A percentile compares a stretch with the other conserved stretches of the same genome.
phyloP scores from a whole-genome alignment of 2,888 invertebrate genomes.

The Lasius platythorax region DNA sequence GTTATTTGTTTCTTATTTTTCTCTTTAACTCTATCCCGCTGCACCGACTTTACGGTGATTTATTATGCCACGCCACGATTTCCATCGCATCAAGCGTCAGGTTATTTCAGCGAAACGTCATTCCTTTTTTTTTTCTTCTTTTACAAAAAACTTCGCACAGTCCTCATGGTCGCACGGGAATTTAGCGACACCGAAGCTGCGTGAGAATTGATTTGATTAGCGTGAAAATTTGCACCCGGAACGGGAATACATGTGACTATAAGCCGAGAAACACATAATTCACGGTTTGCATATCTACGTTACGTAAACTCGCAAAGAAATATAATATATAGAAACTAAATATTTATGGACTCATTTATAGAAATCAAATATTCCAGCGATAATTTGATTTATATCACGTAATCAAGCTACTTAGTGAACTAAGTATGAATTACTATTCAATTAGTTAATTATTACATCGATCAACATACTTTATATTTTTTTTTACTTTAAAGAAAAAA shows the following conservation, averaged over 20 bases:
- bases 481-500: background rate
- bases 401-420: background rate
- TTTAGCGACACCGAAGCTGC: conserved; percentile 53
- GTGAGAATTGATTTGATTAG: conserved; percentile 49
- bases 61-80: background rate
- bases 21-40: background rate
- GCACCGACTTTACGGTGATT: background rate
- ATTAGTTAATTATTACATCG: background rate
- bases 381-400: background rate
- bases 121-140: conserved; percentile 4
- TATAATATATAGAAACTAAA: background rate
- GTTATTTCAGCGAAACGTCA: background rate
- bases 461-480: background rate
- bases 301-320: background rate
- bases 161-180: conserved; percentile 27
- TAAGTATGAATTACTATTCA: background rate
- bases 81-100: background rate
- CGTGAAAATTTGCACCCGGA: conserved; percentile 23
- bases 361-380: background rate
- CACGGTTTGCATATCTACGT: background rate
- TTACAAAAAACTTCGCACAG: background rate
- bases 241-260: background rate
- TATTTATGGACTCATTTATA: background rate
- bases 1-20: background rate
- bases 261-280: background rate